A percentile compares a stretch with the other conserved stretches of the same genome.
Evolutionary conservation across 2,113 vertebrate genomes (phyloP).

Genomic region (Notothenia coriiceps): DNA sequence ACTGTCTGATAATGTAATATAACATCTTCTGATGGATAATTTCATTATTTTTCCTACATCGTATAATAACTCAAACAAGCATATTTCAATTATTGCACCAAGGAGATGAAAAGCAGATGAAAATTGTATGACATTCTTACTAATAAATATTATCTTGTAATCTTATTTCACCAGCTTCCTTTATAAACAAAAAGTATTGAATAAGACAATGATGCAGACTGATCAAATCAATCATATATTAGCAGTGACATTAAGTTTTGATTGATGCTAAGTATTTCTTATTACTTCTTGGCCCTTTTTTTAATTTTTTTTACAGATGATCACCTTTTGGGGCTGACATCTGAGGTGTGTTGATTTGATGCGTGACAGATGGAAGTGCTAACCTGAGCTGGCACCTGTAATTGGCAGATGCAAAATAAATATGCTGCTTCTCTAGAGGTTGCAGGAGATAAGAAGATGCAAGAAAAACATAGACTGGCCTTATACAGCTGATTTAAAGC

Average conservation of each 20-base stretch:
- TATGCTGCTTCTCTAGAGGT: background rate
- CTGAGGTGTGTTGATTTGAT: conserved; percentile 35
- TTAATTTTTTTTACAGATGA: conserved; percentile 10
- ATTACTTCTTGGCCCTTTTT: background rate
- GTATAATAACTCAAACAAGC: background rate
- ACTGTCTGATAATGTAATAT: conserved; percentile 35
- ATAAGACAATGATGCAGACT: background rate
- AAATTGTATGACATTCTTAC: background rate
- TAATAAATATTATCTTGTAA: background rate
- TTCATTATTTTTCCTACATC: conserved; percentile 2
- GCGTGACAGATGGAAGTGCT: conserved; percentile 29
- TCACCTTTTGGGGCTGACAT: conserved; percentile 38
- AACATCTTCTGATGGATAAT: conserved; percentile 10
- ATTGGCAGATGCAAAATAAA: conserved; percentile 13
- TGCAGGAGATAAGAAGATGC: background rate
- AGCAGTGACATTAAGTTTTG: background rate
- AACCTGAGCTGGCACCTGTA: conserved; percentile 30
- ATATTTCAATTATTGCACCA: background rate
- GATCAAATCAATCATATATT: conserved; percentile 1
- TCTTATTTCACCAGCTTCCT: background rate
- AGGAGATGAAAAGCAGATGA: conserved; percentile 12
- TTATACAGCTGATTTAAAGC: background rate
- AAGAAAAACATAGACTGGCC: background rate
- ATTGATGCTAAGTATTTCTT: conserved; percentile 12
- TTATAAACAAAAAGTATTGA: background rate